phyloP scores from a whole-genome alignment of 1,140 invertebrate genomes.

The Yoshiicerus persimilis region DNA sequence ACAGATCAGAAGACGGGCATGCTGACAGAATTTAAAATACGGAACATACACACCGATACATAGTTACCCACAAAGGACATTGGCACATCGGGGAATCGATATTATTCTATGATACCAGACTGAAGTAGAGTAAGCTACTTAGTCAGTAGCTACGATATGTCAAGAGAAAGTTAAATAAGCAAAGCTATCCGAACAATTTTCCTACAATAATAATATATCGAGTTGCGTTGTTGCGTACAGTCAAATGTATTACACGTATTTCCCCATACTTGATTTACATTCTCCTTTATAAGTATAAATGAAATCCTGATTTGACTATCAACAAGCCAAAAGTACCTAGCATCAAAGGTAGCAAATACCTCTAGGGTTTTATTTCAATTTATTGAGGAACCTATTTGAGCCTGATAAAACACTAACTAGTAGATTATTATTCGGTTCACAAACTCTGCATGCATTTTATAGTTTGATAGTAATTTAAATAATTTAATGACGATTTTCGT shows the following conservation, averaged over 20 bases:
- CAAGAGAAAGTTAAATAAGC: neutral
- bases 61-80: neutral
- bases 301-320: conserved; percentile 4
- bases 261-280: neutral
- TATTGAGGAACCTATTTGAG: neutral
- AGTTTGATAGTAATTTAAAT: too few relatives aligned
- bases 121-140: neutral
- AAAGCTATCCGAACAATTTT: neutral
- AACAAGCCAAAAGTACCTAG: neutral
- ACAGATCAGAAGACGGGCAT: neutral
- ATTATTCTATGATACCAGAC: neutral
- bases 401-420: neutral
- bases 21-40: conserved; percentile 2
- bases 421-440: too few relatives aligned
- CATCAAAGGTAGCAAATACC: neutral
- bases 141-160: neutral
- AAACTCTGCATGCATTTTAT: too few relatives aligned
- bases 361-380: neutral
- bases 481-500: too few relatives aligned
- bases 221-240: too few relatives aligned
- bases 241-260: neutral
- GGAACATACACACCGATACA: neutral
- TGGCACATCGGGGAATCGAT: neutral
- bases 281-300: neutral
- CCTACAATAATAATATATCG: neutral